phyloP scores from a whole-genome alignment of 2,113 vertebrate genomes.

The Phalacrocorax aristotelis region DNA sequence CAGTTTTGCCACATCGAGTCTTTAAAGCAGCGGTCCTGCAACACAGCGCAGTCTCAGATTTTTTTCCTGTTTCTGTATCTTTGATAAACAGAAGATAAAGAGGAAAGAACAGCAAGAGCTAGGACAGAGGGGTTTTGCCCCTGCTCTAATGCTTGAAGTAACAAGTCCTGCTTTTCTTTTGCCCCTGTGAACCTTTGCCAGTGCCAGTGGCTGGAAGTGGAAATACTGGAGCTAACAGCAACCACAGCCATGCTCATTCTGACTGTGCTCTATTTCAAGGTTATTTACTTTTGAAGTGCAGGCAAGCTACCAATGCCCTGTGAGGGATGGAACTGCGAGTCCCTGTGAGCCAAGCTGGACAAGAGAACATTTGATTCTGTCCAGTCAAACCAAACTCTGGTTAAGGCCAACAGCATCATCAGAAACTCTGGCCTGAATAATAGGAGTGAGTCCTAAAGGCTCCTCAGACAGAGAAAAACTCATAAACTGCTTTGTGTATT shows the following conservation, averaged over 20 bases:
- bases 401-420: not conserved
- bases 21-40: not conserved
- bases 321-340: not conserved
- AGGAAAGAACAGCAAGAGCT: not conserved
- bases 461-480: not conserved
- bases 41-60: not conserved
- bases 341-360: not conserved
- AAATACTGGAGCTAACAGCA: not conserved
- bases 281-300: not conserved
- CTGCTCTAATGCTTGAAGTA: not conserved
- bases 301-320: not conserved
- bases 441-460: not conserved
- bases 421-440: not conserved
- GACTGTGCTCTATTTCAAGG: not conserved
- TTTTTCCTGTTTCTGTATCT: not conserved
- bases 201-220: not conserved
- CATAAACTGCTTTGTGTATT: not conserved
- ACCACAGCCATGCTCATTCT: not conserved
- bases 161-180: not conserved
- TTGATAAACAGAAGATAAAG: not conserved
- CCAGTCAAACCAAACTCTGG: not conserved
- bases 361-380: not conserved
- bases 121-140: not conserved
- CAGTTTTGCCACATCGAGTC: not conserved
- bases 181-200: not conserved